Evolutionary conservation across 2,888 invertebrate species (phyloP), one percentile per base, ranked within the genome.

Genomic region (Pyrocoelia pectoralis): DNA sequence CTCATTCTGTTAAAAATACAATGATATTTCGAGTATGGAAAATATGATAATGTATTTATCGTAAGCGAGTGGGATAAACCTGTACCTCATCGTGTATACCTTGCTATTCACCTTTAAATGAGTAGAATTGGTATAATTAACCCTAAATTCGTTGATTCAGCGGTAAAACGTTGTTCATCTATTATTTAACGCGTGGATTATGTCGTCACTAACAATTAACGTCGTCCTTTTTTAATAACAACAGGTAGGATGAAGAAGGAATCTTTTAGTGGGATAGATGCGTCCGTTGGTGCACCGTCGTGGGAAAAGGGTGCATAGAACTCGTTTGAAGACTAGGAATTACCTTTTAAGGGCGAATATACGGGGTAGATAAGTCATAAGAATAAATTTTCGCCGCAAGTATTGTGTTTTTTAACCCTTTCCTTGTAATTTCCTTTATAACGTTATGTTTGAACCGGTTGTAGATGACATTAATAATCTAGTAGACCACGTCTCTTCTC

Each of bases 151-250:
- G 51, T 59, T 59, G 57, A 43, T 41, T 38, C 40, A 50, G 59
- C 56, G 58, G 64, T 56, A 65, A 67, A 64, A 67, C 67, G 67
- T 67, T 67, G 62, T 54, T 48, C n/a, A n/a, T n/a, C 60, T 66
- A 68, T 69, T 69, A 66, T 63, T 68, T 66, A 67, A 68, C 69
- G 61, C 69, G 69, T 69, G 69, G 60, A 67, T 66, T 65, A 65
- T 59, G 69, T 69, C 67, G 69, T 58, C 69, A 64, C 67, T 52
- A 56, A 3, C n/a, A 33, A 33, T 33, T 33, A 33, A 62, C 33
- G n/a, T n/a, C n/a, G 33, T n/a, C 33, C n/a, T 33, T 33, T 33
- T 33, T n/a, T 33, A 6, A 2, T 33, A 8, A 24, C 24, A 24
- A 24, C 8, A 33, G n/a, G n/a, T n/a, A n/a, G 8, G n/a, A n/a